Base-by-base conservation (phyloP, 2,888 invertebrate species). In the Drosophila borealis region DNA sequence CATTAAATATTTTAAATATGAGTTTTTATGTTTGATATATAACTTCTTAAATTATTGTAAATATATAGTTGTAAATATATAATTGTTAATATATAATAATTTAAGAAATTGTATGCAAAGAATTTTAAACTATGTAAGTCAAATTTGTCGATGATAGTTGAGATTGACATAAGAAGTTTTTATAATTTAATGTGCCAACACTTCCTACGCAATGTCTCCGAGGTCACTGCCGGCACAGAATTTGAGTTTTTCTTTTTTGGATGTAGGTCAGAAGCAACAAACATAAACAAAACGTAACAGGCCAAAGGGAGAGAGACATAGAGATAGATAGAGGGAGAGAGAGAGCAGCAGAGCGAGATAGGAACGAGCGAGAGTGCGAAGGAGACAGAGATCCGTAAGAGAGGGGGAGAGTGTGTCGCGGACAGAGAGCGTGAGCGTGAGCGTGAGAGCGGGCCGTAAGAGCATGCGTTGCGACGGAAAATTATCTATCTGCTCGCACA, bases 401-500 rank as follows among this genome's bases (percentile, higher is more conserved):
- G 44, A 21, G 60, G 48, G 49, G 25, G 46, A 10, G 49, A 42
- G 55, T 46, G 56, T 14, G 39, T n/a, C 17, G 10, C 11, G 10
- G 5, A 25, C 13, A 4, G 48, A 29, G 50, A 41, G 49, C 33
- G 50, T 14, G 63, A 61, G 55, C 37, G 21, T 44, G 67, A 55
- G 54, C 49, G 34, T 50, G 51, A 61, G 84, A 71, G 29, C 29
- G 29, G 8, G 29, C 8, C 49, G 42, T 50, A 48, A 61, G 84
- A 71, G 84, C 87, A 88, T 83, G 89, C 81, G 83, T 89, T 71
- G 70, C 65, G 61, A 64, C 19, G 68, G 60, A 65, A 61, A 68
- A 37, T 73, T 78, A 79, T 81, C 79, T 88, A 57, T 39, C 48
- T 48, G 60, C 55, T 65, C 66, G 66, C 70, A 62, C 48, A 67